Evolutionary conservation across 1,140 invertebrate genomes (phyloP), one percentile per base, ranked within the genome.

Genomic region (Bombus consobrinus): DNA sequence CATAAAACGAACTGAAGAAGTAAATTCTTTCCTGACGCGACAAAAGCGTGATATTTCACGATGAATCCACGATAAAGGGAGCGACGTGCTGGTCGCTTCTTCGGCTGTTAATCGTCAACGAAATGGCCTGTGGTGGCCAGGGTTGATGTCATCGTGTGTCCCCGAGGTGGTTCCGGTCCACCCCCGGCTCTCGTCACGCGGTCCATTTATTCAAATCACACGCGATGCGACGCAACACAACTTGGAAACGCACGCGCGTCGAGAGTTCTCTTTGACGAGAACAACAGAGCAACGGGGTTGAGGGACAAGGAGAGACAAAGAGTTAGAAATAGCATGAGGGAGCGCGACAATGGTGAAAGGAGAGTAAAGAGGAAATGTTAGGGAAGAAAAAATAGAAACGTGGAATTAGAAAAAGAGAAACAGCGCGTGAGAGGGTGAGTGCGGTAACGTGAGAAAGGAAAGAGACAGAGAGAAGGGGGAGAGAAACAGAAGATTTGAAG

Each of bases 151-250:
- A 34, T 32, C 41, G n/a, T 8, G n/a, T 28, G 37, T 57, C 80
- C 68, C 84, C 12, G 39, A 57, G 69, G 69, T 86, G 73, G 47
- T 78, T 72, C 78, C 32, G 41, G 37, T 10, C 43, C 64, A 66
- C 53, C 72, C 68, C 8, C 62, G 28, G 9, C n/a, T 3, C n/a
- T 62, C 39, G 34, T 15, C 32, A 47, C 73, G 78, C 66, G 78
- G 59, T 85, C 85, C 88, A 93, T 92, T 93, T 93, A 93, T 92
- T 92, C 87, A 88, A 92, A 90, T 91, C 87, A 88, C 78, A 83
- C 84, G 47, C 47, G 47, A 53, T 6, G 18, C 47, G 47, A 73
- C 6, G 18, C 62, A 79, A 75, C 37, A 53, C 68, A 71, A 57
- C 68, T 71, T 88, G 71, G 84, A 88, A 90, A 86, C 64, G 85